Evolutionary conservation across 2,113 vertebrate genomes (phyloP).

Genomic region (Marmota flaviventris): DNA sequence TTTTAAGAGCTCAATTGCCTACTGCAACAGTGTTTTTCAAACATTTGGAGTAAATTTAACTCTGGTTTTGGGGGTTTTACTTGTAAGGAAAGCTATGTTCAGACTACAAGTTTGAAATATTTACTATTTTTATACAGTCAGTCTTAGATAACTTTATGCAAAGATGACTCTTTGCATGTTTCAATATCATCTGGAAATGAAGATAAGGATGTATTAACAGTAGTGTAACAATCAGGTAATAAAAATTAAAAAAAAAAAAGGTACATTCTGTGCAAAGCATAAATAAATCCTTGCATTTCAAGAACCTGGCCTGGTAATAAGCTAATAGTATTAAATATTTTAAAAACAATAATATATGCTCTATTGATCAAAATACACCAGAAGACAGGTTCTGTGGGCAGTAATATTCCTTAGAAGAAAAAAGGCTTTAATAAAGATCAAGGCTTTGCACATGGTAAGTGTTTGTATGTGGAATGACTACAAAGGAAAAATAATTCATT

Average conservation of each 20-base stretch:
- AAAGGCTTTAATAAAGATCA: constrained; percentile 4
- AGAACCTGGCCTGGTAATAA: constrained; percentile 18
- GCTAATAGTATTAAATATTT: not conserved
- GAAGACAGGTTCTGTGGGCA: not conserved
- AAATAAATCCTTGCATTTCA: not conserved
- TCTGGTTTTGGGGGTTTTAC: not conserved
- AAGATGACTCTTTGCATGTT: not conserved
- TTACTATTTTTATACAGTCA: not conserved
- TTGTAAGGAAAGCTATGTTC: not conserved
- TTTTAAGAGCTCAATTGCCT: constrained; percentile 26
- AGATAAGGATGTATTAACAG: not conserved
- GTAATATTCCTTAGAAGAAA: constrained; percentile 5
- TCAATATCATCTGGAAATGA: constrained; percentile 34
- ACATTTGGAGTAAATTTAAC: constrained; percentile 5
- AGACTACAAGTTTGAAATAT: not conserved
- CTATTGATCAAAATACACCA: not conserved
- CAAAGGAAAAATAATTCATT: not conserved
- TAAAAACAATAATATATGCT: not conserved
- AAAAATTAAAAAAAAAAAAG: constrained; percentile 12
- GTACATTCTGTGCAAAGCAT: not conserved
- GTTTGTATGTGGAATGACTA: not conserved
- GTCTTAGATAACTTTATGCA: not conserved
- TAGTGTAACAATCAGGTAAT: not conserved
- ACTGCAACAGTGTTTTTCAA: not conserved
- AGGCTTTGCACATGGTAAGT: not conserved